phyloP scores from a whole-genome alignment of 2,888 invertebrate species.

The Fissipunctia ypsillon region DNA sequence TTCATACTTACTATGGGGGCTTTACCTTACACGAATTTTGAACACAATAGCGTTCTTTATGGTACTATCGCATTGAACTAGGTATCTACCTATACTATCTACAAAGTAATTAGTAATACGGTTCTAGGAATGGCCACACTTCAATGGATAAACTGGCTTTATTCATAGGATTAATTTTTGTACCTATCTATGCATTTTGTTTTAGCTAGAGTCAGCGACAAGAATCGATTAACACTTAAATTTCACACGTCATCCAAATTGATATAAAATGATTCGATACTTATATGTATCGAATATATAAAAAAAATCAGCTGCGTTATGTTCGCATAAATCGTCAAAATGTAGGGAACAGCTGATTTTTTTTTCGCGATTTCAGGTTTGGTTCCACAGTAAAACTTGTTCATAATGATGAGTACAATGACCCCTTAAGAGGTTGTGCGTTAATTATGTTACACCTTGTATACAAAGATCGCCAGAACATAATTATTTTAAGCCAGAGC shows the following conservation, averaged over 20 bases:
- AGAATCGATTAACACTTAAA: neutral
- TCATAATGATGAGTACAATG: too few species aligned
- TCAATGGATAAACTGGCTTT: neutral
- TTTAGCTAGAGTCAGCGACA: neutral
- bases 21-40: neutral
- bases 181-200: neutral
- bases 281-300: too few species aligned
- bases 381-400: too few species aligned
- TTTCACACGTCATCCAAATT: neutral
- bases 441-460: too few species aligned
- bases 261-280: neutral
- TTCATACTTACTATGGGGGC: neutral
- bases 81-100: neutral
- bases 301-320: too few species aligned
- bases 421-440: too few species aligned
- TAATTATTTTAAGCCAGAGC: too few species aligned
- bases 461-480: too few species aligned
- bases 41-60: neutral
- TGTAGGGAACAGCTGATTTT: too few species aligned
- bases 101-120: neutral
- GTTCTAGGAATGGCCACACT: conserved; percentile 7
- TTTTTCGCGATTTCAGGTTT: too few species aligned
- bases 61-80: neutral
- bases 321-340: too few species aligned
- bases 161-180: neutral